phyloP scores from a whole-genome alignment of 2,888 invertebrate species.

The Nematopogon swammerdamellus region DNA sequence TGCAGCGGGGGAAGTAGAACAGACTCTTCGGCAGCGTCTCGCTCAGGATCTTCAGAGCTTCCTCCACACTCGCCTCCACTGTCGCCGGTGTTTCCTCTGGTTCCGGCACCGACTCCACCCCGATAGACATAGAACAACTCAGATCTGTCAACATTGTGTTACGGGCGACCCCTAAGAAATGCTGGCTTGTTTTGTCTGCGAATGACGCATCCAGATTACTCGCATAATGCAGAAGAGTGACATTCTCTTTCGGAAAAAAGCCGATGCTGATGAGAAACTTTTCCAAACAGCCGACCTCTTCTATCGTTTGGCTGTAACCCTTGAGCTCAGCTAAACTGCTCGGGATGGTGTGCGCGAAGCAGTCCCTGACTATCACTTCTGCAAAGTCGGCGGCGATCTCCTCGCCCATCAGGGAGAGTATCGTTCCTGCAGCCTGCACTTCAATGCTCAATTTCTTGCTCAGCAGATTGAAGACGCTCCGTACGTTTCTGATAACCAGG shows the following conservation, averaged over 20 bases:
- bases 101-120: constrained; percentile 39
- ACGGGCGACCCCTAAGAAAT: constrained; percentile 65
- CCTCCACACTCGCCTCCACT: constrained; percentile 21
- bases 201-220: constrained; percentile 73
- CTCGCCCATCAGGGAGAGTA: constrained; percentile 55
- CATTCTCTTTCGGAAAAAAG: constrained; percentile 54
- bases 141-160: constrained; percentile 77
- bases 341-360: constrained; percentile 74
- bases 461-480: constrained; percentile 55
- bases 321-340: constrained; percentile 68
- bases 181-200: constrained; percentile 71
- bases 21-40: constrained; percentile 39
- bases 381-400: constrained; percentile 59
- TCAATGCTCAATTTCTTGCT: constrained; percentile 50
- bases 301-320: constrained; percentile 60
- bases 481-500: constrained; percentile 56
- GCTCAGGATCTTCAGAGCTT: constrained; percentile 36
- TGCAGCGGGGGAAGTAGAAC: constrained; percentile 52
- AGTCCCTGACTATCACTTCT: constrained; percentile 65
- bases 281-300: constrained; percentile 66
- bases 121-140: constrained; percentile 64
- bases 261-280: constrained; percentile 54
- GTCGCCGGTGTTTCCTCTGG: constrained; percentile 8
- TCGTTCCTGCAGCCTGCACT: constrained; percentile 32
- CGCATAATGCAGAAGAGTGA: constrained; percentile 65